Percentiles rank a stretch among this genome's conserved stretches.
phyloP scores from a whole-genome alignment of 2,113 vertebrate genomes.

The Sceloporus tristichus region DNA sequence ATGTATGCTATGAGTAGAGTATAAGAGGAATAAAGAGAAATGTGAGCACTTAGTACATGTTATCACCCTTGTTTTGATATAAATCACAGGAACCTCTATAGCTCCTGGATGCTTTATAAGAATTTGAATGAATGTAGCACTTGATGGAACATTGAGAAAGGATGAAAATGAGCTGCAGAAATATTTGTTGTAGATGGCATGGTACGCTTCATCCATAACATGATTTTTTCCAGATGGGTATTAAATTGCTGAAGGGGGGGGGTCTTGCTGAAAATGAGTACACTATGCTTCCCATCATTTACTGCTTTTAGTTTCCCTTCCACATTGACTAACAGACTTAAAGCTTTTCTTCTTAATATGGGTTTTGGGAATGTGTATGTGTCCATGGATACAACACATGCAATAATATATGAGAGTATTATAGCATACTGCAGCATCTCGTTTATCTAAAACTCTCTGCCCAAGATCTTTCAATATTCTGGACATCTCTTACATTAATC shows the following conservation, averaged over 20 bases:
- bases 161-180: slow-evolving; percentile 81
- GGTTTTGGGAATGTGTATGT: slow-evolving; percentile 63
- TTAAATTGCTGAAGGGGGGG: slow-evolving; percentile 81
- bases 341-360: slow-evolving; percentile 72
- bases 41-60: slow-evolving; percentile 53
- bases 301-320: slow-evolving; percentile 60
- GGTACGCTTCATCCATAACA: slow-evolving; percentile 82
- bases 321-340: slow-evolving; percentile 64
- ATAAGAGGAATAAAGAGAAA: slow-evolving; percentile 67
- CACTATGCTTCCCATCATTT: slow-evolving; percentile 76
- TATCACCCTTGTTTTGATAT: slow-evolving; percentile 61
- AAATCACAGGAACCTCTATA: slow-evolving; percentile 69
- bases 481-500: not conserved
- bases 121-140: slow-evolving; percentile 69
- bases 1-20: not conserved
- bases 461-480: not conserved
- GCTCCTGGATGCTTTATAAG: slow-evolving; percentile 76
- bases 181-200: slow-evolving; percentile 85
- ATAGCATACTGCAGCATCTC: slow-evolving; percentile 57
- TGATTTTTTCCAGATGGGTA: slow-evolving; percentile 85
- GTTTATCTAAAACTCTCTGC: not conserved
- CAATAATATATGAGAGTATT: slow-evolving; percentile 76
- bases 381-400: slow-evolving; percentile 74
- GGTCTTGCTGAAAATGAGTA: slow-evolving; percentile 77
- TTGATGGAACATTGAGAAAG: slow-evolving; percentile 75